Conservation (phyloP, 2,113 vertebrate genomes). For the Dendrocopos noguchii region DNA sequence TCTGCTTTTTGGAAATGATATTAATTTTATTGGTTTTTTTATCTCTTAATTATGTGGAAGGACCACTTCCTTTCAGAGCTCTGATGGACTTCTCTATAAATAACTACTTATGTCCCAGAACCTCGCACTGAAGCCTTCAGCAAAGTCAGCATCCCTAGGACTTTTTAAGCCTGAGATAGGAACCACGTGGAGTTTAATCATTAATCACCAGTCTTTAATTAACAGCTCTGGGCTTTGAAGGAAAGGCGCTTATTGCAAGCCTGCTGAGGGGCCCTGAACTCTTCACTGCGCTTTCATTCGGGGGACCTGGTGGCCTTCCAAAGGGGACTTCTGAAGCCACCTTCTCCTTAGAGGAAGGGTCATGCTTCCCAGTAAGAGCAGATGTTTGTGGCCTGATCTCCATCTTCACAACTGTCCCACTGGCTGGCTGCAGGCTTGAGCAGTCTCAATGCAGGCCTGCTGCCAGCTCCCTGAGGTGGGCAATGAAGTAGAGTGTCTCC, state of each 20-base stretch:
- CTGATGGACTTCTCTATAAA: constrained; percentile 75
- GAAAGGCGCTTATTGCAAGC: constrained; percentile 74
- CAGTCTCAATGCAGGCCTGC: constrained; percentile 26
- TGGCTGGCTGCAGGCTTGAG: constrained; percentile 18
- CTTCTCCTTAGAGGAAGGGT: constrained; percentile 36
- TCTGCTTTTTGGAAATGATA: constrained; percentile 30
- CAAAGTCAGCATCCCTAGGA: constrained; percentile 83
- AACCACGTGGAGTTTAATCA: constrained; percentile 81
- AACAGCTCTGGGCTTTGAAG: constrained; percentile 92
- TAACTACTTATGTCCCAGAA: constrained; percentile 66
- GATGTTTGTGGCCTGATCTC: constrained; percentile 68
- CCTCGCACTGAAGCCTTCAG: constrained; percentile 69
- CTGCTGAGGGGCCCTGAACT: constrained; percentile 73
- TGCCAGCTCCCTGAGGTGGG: background rate
- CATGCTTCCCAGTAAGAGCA: constrained; percentile 63
- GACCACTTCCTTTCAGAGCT: constrained; percentile 15
- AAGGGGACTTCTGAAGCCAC: constrained; percentile 54
- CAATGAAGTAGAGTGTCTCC: background rate
- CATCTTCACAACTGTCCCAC: background rate
- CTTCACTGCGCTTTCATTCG: constrained; percentile 61
- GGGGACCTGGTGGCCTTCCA: constrained; percentile 58
- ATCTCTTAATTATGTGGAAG: constrained; percentile 40
- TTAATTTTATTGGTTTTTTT: background rate
- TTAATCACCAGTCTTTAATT: constrained; percentile 99
- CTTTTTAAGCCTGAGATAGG: constrained; percentile 74